A percentile compares a stretch with the other conserved stretches of the same genome.
These are phyloP conservation scores for Archegozetes longisetosus DNA, from an alignment of 1,140 invertebrate species.

Conservation along the genomic window DNA sequence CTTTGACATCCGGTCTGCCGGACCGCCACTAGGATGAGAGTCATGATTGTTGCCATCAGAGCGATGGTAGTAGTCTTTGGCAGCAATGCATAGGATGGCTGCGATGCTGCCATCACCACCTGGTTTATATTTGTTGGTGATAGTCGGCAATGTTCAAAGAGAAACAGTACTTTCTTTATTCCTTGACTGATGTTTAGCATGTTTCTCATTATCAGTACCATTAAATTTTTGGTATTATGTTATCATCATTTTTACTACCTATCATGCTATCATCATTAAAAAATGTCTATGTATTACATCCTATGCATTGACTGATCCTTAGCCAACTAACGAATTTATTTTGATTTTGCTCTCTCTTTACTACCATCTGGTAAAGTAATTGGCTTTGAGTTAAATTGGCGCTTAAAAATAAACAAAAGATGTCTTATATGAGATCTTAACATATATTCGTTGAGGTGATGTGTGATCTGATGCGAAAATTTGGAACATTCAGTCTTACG, in stretches of 20 bases:
- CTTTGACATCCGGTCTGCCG: not conserved
- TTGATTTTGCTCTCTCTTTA: not conserved
- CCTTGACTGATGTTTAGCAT: not conserved
- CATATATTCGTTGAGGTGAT: too few relatives aligned
- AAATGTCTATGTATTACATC: too few relatives aligned
- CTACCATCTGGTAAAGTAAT: not conserved
- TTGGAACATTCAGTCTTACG: too few relatives aligned
- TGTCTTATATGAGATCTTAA: not conserved
- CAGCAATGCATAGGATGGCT: not conserved
- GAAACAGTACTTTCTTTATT: not conserved
- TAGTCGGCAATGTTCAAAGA: not conserved
- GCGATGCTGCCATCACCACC: not conserved
- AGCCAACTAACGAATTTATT: too few relatives aligned
- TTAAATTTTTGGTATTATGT: too few relatives aligned
- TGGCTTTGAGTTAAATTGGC: not conserved
- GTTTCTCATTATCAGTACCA: not conserved
- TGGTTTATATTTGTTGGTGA: not conserved
- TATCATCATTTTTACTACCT: too few relatives aligned
- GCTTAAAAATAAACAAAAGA: not conserved
- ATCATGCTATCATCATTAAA: too few relatives aligned
- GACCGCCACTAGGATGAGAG: too few relatives aligned
- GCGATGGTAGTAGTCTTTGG: not conserved
- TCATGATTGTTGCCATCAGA: too few relatives aligned
- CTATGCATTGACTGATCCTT: too few relatives aligned
- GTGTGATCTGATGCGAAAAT: too few relatives aligned